Evolutionary conservation across 2,113 vertebrate species (phyloP).

Genomic region (Dissostichus mawsoni): DNA sequence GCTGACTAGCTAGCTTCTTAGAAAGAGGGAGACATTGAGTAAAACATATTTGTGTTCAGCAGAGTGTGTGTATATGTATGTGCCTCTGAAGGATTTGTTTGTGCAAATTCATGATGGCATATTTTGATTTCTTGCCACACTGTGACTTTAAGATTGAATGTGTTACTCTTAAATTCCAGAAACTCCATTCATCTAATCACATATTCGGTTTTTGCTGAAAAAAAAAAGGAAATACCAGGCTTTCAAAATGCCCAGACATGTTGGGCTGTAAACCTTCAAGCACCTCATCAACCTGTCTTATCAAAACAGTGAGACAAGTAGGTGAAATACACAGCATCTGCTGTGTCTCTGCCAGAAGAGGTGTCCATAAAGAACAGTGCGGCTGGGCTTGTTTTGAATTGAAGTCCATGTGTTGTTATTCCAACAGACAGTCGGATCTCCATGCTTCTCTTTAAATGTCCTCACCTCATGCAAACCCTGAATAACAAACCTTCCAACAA

Average conservation of each 20-base stretch:
- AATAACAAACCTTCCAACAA: neutral
- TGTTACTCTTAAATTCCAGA: conserved; percentile 6
- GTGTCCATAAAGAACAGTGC: conserved; percentile 14
- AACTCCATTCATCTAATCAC: conserved; percentile 28
- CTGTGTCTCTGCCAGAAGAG: conserved; percentile 18
- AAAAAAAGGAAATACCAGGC: conserved; percentile 41
- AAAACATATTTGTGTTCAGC: neutral
- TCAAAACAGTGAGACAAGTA: conserved; percentile 16
- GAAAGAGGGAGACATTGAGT: neutral
- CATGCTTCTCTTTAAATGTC: conserved; percentile 5
- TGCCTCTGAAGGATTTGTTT: conserved; percentile 3
- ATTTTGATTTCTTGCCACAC: conserved; percentile 13
- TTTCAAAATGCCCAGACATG: conserved; percentile 49
- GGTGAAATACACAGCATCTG: conserved; percentile 28
- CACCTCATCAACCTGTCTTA: conserved; percentile 29
- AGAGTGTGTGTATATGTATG: conserved; percentile 18
- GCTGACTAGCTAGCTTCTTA: conserved; percentile 13
- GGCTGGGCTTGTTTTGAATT: conserved; percentile 12
- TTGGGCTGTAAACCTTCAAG: conserved; percentile 38
- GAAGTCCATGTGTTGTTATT: conserved; percentile 23
- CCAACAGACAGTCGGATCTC: neutral
- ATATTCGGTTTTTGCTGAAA: neutral
- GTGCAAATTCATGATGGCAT: neutral
- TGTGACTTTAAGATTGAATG: neutral
- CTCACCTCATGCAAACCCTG: neutral